phyloP scores from a whole-genome alignment of 2,888 invertebrate species.

The Sepiola atlantica region DNA sequence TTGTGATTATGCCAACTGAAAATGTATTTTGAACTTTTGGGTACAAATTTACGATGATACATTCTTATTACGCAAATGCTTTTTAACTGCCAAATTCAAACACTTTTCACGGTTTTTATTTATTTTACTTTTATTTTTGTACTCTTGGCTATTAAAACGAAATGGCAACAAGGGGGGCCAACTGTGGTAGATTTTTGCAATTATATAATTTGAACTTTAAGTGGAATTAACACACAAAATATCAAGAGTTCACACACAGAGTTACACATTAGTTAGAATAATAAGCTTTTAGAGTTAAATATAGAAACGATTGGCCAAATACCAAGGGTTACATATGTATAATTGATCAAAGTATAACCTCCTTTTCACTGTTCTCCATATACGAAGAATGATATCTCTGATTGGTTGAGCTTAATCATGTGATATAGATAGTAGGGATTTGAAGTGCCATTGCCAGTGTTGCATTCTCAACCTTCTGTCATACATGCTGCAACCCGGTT shows the following conservation, averaged over 20 bases:
- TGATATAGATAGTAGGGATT: no score
- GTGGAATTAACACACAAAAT: background rate
- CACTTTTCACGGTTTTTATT: background rate
- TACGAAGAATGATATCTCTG: no score
- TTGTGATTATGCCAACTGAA: background rate
- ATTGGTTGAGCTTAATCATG: no score
- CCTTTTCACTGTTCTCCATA: no score
- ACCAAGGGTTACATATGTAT: no score
- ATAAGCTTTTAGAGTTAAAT: no score
- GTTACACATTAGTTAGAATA: no score
- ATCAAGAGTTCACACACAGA: background rate
- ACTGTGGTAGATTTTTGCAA: background rate
- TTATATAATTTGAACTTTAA: background rate
- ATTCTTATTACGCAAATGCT: background rate
- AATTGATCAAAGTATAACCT: no score
- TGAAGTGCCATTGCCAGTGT: no score
- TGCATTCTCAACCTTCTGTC: no score
- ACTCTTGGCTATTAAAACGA: background rate
- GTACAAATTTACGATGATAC: background rate
- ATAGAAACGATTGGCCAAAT: no score
- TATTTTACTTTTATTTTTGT: background rate
- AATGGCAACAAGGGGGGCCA: background rate
- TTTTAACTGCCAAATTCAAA: background rate
- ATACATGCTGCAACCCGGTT: no score
- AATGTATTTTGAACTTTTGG: background rate